Conservation (phyloP, 2,797 vertebrate genomes). For the Danio tinwini region DNA sequence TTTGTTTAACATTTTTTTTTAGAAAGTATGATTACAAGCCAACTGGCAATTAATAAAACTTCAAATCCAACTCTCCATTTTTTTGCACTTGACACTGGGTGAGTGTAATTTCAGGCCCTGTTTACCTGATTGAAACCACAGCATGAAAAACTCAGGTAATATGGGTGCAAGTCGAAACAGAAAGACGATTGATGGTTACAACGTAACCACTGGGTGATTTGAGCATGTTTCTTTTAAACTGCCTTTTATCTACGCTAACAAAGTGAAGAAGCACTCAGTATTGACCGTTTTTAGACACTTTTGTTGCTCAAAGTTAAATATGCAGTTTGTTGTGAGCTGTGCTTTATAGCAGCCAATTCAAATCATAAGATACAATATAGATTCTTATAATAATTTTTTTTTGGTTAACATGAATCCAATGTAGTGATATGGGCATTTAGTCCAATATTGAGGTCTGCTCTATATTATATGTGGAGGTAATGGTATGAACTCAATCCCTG, state of each 20-base stretch:
- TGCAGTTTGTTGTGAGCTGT: background rate
- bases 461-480: constrained; percentile 2
- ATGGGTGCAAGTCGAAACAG: background rate
- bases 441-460: background rate
- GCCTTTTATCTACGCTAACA: background rate
- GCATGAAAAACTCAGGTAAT: background rate
- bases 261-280: background rate
- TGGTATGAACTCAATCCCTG: background rate
- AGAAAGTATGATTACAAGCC: no score
- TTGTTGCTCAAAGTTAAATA: background rate
- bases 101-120: background rate
- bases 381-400: background rate
- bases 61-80: no score
- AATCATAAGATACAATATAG: background rate
- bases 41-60: no score
- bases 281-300: background rate
- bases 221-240: background rate
- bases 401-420: background rate
- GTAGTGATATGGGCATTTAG: background rate
- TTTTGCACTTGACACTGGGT: no score
- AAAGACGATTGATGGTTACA: background rate
- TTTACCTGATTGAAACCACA: background rate
- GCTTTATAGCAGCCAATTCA: background rate
- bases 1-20: no score
- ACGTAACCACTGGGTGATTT: background rate